These are phyloP conservation scores for Pseudomyrmex sp. DNA, from an alignment of 1,140 invertebrate species.

Conservation along the genomic window DNA sequence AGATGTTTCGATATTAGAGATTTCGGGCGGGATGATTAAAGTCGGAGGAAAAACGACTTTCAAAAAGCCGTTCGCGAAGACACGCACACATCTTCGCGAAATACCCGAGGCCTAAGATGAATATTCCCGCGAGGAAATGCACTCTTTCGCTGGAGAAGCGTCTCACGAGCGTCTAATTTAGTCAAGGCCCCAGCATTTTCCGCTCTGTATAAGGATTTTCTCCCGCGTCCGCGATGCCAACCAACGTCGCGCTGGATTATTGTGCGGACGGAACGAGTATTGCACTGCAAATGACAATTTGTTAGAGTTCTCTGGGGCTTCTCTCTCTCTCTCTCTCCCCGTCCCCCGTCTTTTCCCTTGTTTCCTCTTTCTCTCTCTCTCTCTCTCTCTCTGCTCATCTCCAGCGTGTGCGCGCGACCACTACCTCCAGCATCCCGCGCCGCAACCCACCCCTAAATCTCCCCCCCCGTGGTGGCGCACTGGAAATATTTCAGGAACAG, in stretches of 20 bases:
- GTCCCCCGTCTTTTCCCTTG: neutral
- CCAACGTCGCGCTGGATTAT: constrained; percentile 66
- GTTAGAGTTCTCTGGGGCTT: constrained; percentile 68
- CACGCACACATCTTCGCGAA: neutral
- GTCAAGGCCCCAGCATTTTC: constrained; percentile 57
- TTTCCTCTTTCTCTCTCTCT: neutral
- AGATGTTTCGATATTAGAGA: no score
- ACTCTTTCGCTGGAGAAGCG: constrained; percentile 2
- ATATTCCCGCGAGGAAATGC: neutral
- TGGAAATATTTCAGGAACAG: constrained; percentile 73
- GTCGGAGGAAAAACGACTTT: no score
- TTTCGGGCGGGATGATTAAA: no score
- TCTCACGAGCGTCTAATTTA: constrained; percentile 65
- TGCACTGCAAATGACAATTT: constrained; percentile 75
- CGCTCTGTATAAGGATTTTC: constrained; percentile 66
- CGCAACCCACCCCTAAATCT: neutral
- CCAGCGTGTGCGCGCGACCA: constrained; percentile 22
- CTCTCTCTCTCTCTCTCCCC: neutral
- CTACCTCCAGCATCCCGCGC: neutral
- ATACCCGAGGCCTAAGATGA: neutral
- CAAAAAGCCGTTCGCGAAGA: no score
- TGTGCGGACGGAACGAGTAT: constrained; percentile 73
- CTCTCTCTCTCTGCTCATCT: neutral
- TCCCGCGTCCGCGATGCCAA: constrained; percentile 48
- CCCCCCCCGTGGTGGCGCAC: neutral